phyloP scores from a whole-genome alignment of 2,888 invertebrate species.

The Epinotia bilunana region DNA sequence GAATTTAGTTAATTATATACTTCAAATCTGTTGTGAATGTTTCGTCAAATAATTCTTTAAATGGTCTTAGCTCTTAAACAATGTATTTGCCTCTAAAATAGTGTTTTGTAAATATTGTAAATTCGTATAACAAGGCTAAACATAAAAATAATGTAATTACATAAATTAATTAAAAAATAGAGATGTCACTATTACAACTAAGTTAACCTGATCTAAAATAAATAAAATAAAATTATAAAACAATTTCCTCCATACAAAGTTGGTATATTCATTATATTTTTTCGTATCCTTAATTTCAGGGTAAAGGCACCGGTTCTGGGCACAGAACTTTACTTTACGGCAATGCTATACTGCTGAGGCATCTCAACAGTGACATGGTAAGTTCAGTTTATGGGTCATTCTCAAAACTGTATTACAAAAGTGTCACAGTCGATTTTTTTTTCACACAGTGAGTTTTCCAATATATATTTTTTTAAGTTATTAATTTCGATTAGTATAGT shows the following conservation, averaged over 20 bases:
- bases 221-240: neutral
- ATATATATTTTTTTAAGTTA: no score
- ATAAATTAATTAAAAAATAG: neutral
- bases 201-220: neutral
- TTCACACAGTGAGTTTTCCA: no score
- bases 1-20: neutral
- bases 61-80: no score
- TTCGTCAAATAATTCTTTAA: neutral
- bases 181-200: no score
- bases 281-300: conserved; percentile 81
- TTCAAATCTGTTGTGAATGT: neutral
- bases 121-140: no score
- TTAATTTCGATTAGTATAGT: no score
- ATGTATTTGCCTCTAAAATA: no score
- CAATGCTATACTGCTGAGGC: conserved; percentile 98
- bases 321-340: conserved; percentile 99
- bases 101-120: neutral
- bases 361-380: conserved; percentile 99
- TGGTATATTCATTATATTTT: neutral
- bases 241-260: neutral
- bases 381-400: conserved; percentile 51
- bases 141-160: neutral
- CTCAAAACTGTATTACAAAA: no score
- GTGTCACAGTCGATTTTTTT: no score
- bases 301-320: conserved; percentile 98